Conservation (phyloP, 2,113 vertebrate species). For the Alethe diademata region DNA sequence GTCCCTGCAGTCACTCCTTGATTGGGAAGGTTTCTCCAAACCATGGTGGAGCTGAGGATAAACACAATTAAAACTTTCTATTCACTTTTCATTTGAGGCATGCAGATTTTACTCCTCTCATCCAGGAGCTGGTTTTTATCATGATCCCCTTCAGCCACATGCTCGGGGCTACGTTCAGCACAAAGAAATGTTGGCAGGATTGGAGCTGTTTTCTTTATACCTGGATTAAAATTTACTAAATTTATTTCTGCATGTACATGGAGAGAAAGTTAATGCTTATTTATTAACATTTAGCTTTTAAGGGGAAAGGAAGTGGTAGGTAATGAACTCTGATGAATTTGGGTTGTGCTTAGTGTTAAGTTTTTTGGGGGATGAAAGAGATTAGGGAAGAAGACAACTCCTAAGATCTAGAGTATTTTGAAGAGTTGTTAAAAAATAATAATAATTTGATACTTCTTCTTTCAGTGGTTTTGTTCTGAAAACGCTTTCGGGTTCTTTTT, state of each 20-base stretch:
- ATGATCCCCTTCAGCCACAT: fast-evolving
- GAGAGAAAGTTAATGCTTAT: not conserved
- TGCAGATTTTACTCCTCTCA: not conserved
- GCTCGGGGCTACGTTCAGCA: not conserved
- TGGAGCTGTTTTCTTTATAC: not conserved
- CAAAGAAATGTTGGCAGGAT: not conserved
- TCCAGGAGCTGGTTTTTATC: not conserved
- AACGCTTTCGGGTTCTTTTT: not conserved
- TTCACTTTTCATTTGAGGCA: not conserved
- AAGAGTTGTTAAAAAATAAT: not conserved
- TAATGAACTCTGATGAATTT: not conserved
- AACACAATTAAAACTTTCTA: not conserved
- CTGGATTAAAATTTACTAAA: not conserved
- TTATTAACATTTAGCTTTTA: not conserved
- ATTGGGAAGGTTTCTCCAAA: not conserved
- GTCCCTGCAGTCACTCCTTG: not conserved
- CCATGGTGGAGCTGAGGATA: not conserved
- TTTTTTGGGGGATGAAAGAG: not conserved
- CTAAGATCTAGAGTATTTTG: not conserved
- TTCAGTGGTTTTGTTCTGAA: not conserved
- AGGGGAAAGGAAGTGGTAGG: not conserved
- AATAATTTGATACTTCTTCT: not conserved
- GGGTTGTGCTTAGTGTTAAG: conserved; percentile 7
- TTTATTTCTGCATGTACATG: not conserved
- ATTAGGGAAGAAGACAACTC: not conserved